phyloP scores from a whole-genome alignment of 1,140 invertebrate species.

The Dreissena polymorpha region DNA sequence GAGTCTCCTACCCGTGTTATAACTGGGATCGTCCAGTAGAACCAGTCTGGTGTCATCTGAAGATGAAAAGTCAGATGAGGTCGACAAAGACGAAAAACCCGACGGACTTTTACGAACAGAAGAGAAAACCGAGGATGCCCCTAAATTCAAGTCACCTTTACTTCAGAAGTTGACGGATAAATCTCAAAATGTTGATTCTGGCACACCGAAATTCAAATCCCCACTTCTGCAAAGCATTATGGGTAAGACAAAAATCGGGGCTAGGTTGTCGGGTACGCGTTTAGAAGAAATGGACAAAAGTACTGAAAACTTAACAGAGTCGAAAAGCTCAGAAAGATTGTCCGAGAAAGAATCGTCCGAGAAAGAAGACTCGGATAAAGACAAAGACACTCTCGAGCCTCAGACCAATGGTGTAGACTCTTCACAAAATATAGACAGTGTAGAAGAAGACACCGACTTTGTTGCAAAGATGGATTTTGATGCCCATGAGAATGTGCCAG shows the following conservation, averaged over 20 bases:
- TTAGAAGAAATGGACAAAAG: conserved; percentile 46
- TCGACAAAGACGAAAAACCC: conserved; percentile 33
- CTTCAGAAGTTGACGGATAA: conserved; percentile 72
- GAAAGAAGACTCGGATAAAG: neutral
- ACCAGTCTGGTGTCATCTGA: conserved; percentile 52
- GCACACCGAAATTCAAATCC: conserved; percentile 56
- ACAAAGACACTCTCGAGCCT: too few species aligned
- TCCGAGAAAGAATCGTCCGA: conserved; percentile 16
- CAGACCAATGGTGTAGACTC: too few species aligned
- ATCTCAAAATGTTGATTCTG: conserved; percentile 52
- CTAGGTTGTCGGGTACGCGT: conserved; percentile 32
- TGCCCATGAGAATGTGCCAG: too few species aligned
- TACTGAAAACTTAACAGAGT: conserved; percentile 28
- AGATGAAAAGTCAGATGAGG: conserved; percentile 40
- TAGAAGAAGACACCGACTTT: too few species aligned
- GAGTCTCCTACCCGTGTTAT: conserved; percentile 46
- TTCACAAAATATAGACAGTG: too few species aligned
- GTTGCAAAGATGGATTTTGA: too few species aligned
- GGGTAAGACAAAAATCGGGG: conserved; percentile 51
- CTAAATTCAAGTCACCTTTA: conserved; percentile 74
- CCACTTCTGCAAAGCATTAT: conserved; percentile 54
- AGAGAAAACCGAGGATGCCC: conserved; percentile 54
- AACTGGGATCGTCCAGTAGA: conserved; percentile 39
- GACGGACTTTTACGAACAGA: conserved; percentile 15
- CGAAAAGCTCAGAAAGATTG: conserved; percentile 30